phyloP scores from a whole-genome alignment of 2,113 vertebrate species.

The Calonectris borealis region DNA sequence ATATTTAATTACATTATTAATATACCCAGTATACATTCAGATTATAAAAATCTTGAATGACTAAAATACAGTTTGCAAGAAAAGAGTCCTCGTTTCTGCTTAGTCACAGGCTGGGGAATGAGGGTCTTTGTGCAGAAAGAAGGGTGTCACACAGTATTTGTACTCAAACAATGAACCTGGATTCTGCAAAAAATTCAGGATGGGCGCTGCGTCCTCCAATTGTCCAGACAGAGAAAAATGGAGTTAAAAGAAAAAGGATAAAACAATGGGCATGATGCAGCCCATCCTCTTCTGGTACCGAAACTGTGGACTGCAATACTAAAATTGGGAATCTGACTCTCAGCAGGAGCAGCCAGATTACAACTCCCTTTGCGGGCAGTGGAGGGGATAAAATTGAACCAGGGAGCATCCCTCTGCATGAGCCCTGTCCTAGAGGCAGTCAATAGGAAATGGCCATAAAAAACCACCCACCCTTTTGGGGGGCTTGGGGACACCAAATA shows the following conservation, averaged over 20 bases:
- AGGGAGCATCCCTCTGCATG: not conserved
- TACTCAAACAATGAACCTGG: not conserved
- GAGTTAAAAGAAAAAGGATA: not conserved
- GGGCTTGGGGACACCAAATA: not conserved
- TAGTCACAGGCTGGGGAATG: not conserved
- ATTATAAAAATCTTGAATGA: not conserved
- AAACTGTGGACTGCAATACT: not conserved
- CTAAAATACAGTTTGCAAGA: not conserved
- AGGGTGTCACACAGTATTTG: not conserved
- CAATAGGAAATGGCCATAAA: not conserved
- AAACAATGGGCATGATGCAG: not conserved
- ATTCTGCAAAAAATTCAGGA: not conserved
- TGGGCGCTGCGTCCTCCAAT: not conserved
- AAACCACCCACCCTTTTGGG: fast-evolving
- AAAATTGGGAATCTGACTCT: not conserved
- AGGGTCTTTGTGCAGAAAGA: not conserved
- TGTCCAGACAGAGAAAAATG: not conserved
- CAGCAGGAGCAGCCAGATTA: not conserved
- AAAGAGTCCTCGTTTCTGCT: not conserved
- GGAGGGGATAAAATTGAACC: not conserved
- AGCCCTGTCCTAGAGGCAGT: not conserved
- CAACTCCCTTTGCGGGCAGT: not conserved
- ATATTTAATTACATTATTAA: not conserved
- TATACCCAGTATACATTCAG: not conserved
- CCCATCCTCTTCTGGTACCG: not conserved